A percentile compares a stretch with the other conserved stretches of the same genome.
These are phyloP conservation scores for Notiomystis cincta DNA, from an alignment of 2,113 vertebrate genomes.

Conservation along the genomic window DNA sequence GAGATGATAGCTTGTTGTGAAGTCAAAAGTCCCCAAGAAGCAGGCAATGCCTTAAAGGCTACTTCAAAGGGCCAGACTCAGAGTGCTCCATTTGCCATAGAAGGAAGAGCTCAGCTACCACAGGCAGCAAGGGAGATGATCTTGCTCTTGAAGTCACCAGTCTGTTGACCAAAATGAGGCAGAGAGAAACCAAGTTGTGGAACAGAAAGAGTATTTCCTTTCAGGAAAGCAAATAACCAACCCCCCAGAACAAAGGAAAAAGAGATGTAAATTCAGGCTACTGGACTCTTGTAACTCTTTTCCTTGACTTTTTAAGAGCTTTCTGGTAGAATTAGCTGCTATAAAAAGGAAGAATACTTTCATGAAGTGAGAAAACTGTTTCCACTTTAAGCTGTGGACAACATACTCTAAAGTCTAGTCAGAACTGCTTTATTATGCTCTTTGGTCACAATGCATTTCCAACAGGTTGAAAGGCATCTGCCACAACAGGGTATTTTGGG, in stretches of 20 bases:
- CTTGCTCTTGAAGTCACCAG: no score
- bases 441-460: background rate
- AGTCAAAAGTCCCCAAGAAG: background rate
- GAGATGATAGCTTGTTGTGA: background rate
- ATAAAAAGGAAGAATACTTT: background rate
- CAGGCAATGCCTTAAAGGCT: background rate
- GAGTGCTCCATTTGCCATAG: background rate
- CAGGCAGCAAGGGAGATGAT: background rate
- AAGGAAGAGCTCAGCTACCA: background rate
- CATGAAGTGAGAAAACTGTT: background rate
- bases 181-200: background rate
- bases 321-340: background rate
- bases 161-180: background rate
- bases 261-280: background rate
- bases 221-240: background rate
- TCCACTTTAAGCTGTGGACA: background rate
- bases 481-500: background rate
- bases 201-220: background rate
- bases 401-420: background rate
- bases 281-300: background rate
- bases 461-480: background rate
- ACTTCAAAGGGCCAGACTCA: background rate
- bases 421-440: background rate
- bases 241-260: accelerated
- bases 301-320: background rate